Evolutionary conservation across 2,888 invertebrate species (phyloP), one percentile per base, ranked within the genome.

Genomic region (Torymus auratus): DNA sequence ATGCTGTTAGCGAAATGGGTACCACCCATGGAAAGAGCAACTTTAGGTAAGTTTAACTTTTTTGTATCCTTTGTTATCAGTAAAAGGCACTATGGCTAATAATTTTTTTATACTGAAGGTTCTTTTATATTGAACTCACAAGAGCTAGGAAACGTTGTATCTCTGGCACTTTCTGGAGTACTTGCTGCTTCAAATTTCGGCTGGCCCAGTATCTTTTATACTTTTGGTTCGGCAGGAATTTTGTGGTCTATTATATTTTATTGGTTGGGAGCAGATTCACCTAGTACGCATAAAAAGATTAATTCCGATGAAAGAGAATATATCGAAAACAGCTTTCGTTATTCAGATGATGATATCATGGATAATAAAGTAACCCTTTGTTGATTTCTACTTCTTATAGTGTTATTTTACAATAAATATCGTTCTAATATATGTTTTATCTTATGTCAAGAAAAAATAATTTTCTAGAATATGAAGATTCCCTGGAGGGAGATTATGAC

Each of bases 181-280:
- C 53, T 73, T 91, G 94, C 94, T 0, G 93, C 91, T 0, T 94
- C 92, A 12, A 86, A 92, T 0, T 92, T 93, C 86, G 96, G 96
- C 0, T 96, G 96, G 96, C 94, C 95, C 0, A 93, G 94, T 5
- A 94, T 95, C 78, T 96, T 96, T 90, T 96, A 96, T 87, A 89
- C 94, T 0, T 95, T 95, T 84, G 96, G 96, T 0, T 91, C 91
- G 4, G 88, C 94, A 0, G 94, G 95, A 0, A 87, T 93, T 0
- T 20, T 93, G 0, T 96, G 95, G 95, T 90, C 93, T 0, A 81
- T 93, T 0, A 81, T 91, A 0, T 96, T 94, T 91, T 90, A 93
- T 2, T 89, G 94, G 71, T 91, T 94, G n/a, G 96, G 95, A 0
- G 92, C 94, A 11, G 94, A 94, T 81, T 93, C 93, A 0, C 96